These are phyloP conservation scores for Oryzias sinensis DNA, from an alignment of 2,797 vertebrate genomes.

Conservation along the genomic window DNA sequence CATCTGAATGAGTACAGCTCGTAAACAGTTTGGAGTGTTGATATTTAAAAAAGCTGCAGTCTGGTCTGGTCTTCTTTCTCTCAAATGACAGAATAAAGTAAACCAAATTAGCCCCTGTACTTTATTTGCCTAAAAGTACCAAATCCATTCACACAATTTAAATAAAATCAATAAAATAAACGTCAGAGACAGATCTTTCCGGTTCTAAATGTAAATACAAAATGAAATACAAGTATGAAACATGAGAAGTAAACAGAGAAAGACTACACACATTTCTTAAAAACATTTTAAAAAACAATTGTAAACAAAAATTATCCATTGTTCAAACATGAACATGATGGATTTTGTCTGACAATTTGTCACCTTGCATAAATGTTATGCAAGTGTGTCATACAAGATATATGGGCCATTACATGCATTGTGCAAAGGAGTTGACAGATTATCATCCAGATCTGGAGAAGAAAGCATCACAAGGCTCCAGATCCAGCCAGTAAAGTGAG, in stretches of 20 bases:
- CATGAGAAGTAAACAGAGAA: slow-evolving; percentile 11
- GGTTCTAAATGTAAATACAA: not conserved
- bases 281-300: slow-evolving; percentile 3
- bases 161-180: not conserved
- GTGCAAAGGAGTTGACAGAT: slow-evolving; percentile 78
- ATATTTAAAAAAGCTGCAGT: too few relatives aligned
- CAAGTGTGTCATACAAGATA: slow-evolving; percentile 76
- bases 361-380: slow-evolving; percentile 51
- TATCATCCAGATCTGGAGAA: slow-evolving; percentile 84
- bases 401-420: slow-evolving; percentile 79
- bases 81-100: too few relatives aligned
- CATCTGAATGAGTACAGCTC: too few relatives aligned
- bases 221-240: slow-evolving; percentile 9
- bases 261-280: slow-evolving; percentile 10
- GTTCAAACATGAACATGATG: slow-evolving; percentile 27
- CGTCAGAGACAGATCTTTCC: not conserved
- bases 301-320: slow-evolving; percentile 21
- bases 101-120: too few relatives aligned
- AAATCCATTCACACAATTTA: too few relatives aligned
- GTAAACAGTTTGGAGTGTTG: too few relatives aligned
- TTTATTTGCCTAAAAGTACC: too few relatives aligned
- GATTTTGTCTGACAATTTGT: slow-evolving; percentile 50
- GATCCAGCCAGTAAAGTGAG: slow-evolving; percentile 90
- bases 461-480: slow-evolving; percentile 75
- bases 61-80: too few relatives aligned